Evolutionary conservation across 2,113 vertebrate genomes (phyloP).

Genomic region (Stegastes partitus): DNA sequence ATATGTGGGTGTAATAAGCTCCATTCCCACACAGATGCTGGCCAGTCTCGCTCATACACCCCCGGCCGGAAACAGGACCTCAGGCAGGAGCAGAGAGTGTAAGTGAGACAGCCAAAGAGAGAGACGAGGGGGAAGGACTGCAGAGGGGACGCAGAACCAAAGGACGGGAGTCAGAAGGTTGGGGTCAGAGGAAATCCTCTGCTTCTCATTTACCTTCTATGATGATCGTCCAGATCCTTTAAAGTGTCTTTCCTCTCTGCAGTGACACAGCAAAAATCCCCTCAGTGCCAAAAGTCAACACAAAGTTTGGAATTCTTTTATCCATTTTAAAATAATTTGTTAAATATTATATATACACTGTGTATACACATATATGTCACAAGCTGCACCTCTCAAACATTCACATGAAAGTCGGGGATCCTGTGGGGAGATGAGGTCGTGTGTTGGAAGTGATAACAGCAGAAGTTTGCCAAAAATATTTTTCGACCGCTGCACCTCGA

Average conservation of each 20-base stretch:
- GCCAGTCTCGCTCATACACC: constrained; percentile 46
- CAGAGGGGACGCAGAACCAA: constrained; percentile 6
- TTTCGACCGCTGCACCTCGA: constrained; percentile 7
- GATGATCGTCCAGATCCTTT: constrained; percentile 10
- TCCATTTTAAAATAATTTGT: constrained; percentile 1
- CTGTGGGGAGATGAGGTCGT: constrained; percentile 32
- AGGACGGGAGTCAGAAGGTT: not conserved
- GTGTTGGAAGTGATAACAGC: constrained; percentile 27
- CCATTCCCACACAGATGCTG: constrained; percentile 51
- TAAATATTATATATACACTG: too few species aligned
- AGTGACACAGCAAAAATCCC: constrained; percentile 22
- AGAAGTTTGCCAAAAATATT: constrained; percentile 13
- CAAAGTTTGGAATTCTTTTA: not conserved
- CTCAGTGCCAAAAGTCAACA: constrained; percentile 12
- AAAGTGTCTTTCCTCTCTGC: constrained; percentile 9
- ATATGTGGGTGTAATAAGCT: constrained; percentile 50
- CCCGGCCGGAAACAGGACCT: constrained; percentile 66
- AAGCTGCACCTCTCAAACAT: constrained; percentile 33
- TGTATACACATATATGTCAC: too few species aligned
- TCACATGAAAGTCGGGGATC: constrained; percentile 25
- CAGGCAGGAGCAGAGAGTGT: constrained; percentile 9
- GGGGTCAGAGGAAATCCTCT: constrained; percentile 33
- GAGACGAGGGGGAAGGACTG: not conserved
- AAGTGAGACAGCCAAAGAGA: constrained; percentile 23
- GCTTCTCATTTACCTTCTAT: constrained; percentile 20